Percentiles rank a stretch among this genome's conserved stretches.
phyloP scores from a whole-genome alignment of 2,888 invertebrate species.

The Trissolcus japonicus region DNA sequence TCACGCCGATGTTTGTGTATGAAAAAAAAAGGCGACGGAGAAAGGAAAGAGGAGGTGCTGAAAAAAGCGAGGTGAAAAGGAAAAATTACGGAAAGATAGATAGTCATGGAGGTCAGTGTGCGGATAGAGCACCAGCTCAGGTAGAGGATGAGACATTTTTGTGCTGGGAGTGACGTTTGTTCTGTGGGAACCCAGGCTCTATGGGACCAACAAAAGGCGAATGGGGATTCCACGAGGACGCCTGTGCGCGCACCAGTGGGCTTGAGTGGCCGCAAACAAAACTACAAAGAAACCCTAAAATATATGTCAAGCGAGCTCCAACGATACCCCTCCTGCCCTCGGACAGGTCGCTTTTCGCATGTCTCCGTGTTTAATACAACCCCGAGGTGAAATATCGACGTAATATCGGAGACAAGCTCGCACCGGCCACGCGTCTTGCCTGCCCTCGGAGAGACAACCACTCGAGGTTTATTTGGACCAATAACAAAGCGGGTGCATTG shows the following conservation, averaged over 20 bases:
- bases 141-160: conserved; percentile 56
- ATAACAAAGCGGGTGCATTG: conserved; percentile 53
- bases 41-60: conserved; percentile 25
- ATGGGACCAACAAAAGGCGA: conserved; percentile 65
- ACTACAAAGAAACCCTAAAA: conserved; percentile 64
- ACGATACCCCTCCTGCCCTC: conserved; percentile 41
- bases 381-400: conserved; percentile 52
- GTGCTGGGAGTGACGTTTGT: conserved; percentile 63
- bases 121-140: conserved; percentile 29
- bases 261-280: conserved; percentile 71
- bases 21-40: conserved; percentile 17
- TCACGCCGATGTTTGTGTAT: conserved; percentile 29
- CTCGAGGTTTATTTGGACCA: conserved; percentile 53
- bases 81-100: conserved; percentile 54
- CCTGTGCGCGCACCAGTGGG: conserved; percentile 64
- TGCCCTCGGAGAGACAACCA: conserved; percentile 42
- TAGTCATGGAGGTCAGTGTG: conserved; percentile 49
- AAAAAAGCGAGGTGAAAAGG: conserved; percentile 40
- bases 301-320: conserved; percentile 66
- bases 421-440: conserved; percentile 54
- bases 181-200: conserved; percentile 64
- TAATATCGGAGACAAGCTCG: conserved; percentile 53
- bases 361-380: conserved; percentile 49
- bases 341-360: conserved; percentile 52
- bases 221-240: conserved; percentile 60